These are phyloP conservation scores for Iphiclides podalirius DNA, from an alignment of 2,888 invertebrate genomes.

Conservation along the genomic window DNA sequence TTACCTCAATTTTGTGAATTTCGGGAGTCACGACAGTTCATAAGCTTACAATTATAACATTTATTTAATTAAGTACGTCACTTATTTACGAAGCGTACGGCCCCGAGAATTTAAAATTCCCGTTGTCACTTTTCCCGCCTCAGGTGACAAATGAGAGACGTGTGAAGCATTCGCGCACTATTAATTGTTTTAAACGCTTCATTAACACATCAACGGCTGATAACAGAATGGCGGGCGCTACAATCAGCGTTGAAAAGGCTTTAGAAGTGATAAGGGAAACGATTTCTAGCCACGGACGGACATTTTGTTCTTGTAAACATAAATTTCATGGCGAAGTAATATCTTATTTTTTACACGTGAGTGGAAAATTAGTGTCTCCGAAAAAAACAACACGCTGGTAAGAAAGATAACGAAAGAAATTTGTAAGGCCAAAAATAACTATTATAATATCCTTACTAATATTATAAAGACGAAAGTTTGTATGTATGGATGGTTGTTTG, in stretches of 20 bases:
- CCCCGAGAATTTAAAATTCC: too few relatives aligned
- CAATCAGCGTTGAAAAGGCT: slow-evolving; percentile 30
- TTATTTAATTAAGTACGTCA: too few relatives aligned
- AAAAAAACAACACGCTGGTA: too few relatives aligned
- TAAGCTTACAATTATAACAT: too few relatives aligned
- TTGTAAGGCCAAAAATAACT: too few relatives aligned
- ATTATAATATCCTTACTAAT: too few relatives aligned
- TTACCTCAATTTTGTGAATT: too few relatives aligned
- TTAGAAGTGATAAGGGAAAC: slow-evolving; percentile 25
- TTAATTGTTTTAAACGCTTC: slow-evolving; percentile 34
- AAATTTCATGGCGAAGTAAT: slow-evolving; percentile 1
- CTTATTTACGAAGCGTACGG: too few relatives aligned
- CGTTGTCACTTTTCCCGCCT: slow-evolving; percentile 28
- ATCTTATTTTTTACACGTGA: not conserved
- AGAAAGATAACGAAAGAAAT: too few relatives aligned
- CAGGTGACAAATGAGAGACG: slow-evolving; percentile 27
- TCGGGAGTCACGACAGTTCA: too few relatives aligned
- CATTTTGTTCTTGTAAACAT: slow-evolving; percentile 2
- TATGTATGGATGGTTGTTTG: too few relatives aligned
- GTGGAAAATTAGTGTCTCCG: not conserved
- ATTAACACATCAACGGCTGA: slow-evolving; percentile 39
- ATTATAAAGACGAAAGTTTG: too few relatives aligned
- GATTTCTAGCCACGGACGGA: slow-evolving; percentile 8
- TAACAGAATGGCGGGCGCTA: slow-evolving; percentile 31
- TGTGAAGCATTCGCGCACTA: slow-evolving; percentile 21